A percentile compares a stretch with the other conserved stretches of the same genome.
Conservation (phyloP, 1,140 invertebrate genomes). For the Trissolcus basalis region DNA sequence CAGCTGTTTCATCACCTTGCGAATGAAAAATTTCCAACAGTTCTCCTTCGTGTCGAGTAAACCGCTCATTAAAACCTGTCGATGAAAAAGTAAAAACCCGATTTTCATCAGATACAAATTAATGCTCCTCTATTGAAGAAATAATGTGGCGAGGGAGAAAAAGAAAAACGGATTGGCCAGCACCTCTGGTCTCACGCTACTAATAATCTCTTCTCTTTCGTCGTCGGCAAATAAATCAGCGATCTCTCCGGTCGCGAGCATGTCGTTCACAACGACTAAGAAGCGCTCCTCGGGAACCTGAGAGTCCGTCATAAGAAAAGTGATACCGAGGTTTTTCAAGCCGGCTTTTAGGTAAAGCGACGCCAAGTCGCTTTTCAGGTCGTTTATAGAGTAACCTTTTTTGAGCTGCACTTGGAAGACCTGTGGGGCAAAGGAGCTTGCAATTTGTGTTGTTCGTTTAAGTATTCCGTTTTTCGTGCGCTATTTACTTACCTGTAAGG, state of each 20-base stretch:
- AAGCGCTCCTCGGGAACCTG: slow-evolving; percentile 94
- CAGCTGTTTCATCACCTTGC: slow-evolving; percentile 85
- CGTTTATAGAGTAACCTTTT: slow-evolving; percentile 90
- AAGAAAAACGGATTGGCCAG: neutral
- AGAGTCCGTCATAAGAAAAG: slow-evolving; percentile 95
- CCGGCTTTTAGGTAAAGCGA: slow-evolving; percentile 91
- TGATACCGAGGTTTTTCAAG: slow-evolving; percentile 89
- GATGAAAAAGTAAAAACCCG: neutral
- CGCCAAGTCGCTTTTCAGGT: slow-evolving; percentile 89
- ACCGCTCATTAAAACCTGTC: slow-evolving; percentile 83
- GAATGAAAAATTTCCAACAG: slow-evolving; percentile 97
- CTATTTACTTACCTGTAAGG: slow-evolving; percentile 31
- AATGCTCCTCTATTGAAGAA: neutral
- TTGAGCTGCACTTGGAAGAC: slow-evolving; percentile 88
- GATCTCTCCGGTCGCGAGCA: slow-evolving; percentile 95
- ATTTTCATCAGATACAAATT: too few relatives aligned
- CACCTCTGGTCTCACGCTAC: slow-evolving; percentile 88
- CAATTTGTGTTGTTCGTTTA: slow-evolving; percentile 1
- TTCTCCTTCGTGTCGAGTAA: slow-evolving; percentile 92
- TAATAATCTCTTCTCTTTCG: slow-evolving; percentile 92
- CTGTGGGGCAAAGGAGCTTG: slow-evolving; percentile 46
- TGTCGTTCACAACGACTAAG: slow-evolving; percentile 94
- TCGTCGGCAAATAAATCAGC: slow-evolving; percentile 93
- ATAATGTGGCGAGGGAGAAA: slow-evolving; percentile 6
- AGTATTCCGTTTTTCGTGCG: slow-evolving; percentile 28